These are phyloP conservation scores for Rhyacophila evoluta DNA, from an alignment of 2,888 invertebrate species.

Conservation along the genomic window DNA sequence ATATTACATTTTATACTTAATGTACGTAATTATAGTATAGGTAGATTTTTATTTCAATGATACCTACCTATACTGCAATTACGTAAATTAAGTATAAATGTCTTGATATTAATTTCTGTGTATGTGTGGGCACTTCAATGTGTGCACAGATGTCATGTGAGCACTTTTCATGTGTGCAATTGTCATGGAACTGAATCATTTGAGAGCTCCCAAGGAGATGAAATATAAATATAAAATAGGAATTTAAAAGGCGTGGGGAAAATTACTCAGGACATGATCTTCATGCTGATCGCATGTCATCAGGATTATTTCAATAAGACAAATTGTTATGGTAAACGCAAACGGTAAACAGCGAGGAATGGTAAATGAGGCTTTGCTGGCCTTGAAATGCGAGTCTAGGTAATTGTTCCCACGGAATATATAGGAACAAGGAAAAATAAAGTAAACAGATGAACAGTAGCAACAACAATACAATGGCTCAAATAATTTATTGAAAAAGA, in stretches of 20 bases:
- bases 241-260: not conserved
- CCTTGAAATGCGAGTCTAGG: not conserved
- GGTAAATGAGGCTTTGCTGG: not conserved
- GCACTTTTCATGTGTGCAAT: no score
- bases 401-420: not conserved
- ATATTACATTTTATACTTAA: no score
- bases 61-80: no score
- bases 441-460: not conserved
- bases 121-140: no score
- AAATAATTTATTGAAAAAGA: not conserved
- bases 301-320: not conserved
- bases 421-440: not conserved
- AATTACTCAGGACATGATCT: not conserved
- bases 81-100: no score
- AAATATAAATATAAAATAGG: not conserved
- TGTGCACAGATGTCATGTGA: no score
- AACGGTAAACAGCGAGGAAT: not conserved
- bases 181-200: no score
- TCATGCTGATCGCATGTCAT: not conserved
- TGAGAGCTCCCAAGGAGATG: no score
- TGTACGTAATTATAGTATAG: no score
- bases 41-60: no score
- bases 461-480: not conserved
- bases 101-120: no score
- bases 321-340: not conserved